Base-by-base conservation (phyloP, 2,888 invertebrate genomes). In the Acrocyrtus sp. region DNA sequence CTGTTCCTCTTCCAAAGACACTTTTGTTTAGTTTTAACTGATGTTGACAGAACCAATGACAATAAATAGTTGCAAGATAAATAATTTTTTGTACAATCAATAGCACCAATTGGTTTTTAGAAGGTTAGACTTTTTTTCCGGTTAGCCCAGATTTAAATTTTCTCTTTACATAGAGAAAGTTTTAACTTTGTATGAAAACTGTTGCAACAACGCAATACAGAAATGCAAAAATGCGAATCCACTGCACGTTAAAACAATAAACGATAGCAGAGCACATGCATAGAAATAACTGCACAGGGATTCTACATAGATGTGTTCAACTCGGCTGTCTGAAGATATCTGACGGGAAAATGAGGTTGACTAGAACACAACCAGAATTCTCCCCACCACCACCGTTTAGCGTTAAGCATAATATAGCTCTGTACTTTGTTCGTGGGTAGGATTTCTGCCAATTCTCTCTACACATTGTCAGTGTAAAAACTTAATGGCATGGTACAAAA, bases 271-370 rank as follows among this genome's bases (percentile, higher is more conserved):
- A 62, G 74, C 74, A 74, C 74, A 74, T 74, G 74, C 58, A 74
- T 21, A 45, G 57, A 34, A 66, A 43, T 45, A 34, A 57, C 34
- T 51, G 62, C 43, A 68, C 62, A 57, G 24, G 63, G 45, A n/a
- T n/a, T 63, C 63, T 51, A 62, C 74, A 63, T 68, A 47, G 68
- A 68, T 74, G 68, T 63, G 60, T 62, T 68, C 74, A 47, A 43
- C 22, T 68, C 74, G 51, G 58, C 17, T 45, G 74, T 58, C 74
- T 68, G 39, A 60, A 60, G 68, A 24, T 61, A 47, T 68, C 68
- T 68, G 68, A 68, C 51, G 61, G 50, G 24, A 61, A 68, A 68
- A 61, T 68, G 68, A 68, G 68, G 68, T 61, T 68, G 47, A 47
- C 68, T 61, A 53, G n/a, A n/a, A n/a, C n/a, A n/a, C 58, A 41